Evolutionary conservation across 2,113 vertebrate species (phyloP).

Genomic region (Caloenas nicobarica): DNA sequence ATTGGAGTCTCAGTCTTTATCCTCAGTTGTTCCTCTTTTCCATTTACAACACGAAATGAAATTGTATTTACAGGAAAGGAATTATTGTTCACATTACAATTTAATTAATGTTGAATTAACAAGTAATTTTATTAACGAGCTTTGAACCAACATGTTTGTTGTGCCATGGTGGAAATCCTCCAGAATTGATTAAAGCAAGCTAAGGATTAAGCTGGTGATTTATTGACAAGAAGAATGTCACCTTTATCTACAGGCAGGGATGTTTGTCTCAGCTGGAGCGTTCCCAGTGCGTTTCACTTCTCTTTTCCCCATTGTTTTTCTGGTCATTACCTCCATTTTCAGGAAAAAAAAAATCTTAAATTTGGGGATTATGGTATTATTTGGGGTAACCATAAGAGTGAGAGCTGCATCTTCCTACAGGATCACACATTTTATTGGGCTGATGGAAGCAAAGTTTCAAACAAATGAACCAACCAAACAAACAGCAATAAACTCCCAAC

Average conservation of each 20-base stretch:
- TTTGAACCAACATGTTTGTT: slow-evolving; percentile 14
- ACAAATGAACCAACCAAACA: neutral
- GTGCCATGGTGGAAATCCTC: slow-evolving; percentile 35
- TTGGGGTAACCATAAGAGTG: neutral
- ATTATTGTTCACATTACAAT: slow-evolving; percentile 45
- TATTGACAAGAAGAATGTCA: slow-evolving; percentile 61
- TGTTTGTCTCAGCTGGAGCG: slow-evolving; percentile 14
- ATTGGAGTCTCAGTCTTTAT: neutral
- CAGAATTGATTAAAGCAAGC: slow-evolving; percentile 49
- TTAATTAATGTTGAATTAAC: slow-evolving; percentile 53
- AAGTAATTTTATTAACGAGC: slow-evolving; percentile 25
- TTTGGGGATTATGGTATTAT: neutral
- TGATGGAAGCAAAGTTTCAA: neutral
- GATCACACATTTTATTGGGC: neutral
- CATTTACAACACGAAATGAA: slow-evolving; percentile 27
- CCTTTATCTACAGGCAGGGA: slow-evolving; percentile 4
- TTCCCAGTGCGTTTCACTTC: neutral
- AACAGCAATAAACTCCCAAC: fast-evolving
- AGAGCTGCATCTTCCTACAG: neutral
- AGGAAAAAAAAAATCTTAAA: neutral
- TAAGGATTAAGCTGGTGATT: slow-evolving; percentile 65
- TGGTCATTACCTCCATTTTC: neutral
- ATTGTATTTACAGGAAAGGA: slow-evolving; percentile 21
- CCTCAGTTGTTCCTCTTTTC: neutral
- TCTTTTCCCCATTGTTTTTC: neutral